phyloP scores from a whole-genome alignment of 2,888 invertebrate species.

The Pheosia gnoma region DNA sequence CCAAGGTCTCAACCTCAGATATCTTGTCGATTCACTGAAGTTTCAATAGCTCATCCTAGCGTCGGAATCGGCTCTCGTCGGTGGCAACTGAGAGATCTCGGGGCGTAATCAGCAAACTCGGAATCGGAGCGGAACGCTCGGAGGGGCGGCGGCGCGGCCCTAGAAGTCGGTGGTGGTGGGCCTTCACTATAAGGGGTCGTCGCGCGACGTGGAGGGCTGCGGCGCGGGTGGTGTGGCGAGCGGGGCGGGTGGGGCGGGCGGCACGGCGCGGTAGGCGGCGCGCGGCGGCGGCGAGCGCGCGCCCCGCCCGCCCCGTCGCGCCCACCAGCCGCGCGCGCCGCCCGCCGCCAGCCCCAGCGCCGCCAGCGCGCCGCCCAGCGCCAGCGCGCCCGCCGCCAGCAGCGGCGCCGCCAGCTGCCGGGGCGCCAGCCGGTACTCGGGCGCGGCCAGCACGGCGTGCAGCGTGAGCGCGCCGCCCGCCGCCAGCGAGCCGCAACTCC shows the following conservation, averaged over 20 bases:
- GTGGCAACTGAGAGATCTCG: not conserved
- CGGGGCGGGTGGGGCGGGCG: conserved; percentile 15
- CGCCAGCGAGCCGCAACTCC: conserved; percentile 43
- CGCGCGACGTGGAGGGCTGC: conserved; percentile 49
- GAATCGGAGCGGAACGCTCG: conserved; percentile 8
- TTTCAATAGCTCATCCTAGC: no score
- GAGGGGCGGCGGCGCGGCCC: conserved; percentile 7
- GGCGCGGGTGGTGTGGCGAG: conserved; percentile 24
- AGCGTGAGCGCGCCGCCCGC: conserved; percentile 55
- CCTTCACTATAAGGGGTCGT: conserved; percentile 72
- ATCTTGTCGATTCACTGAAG: no score
- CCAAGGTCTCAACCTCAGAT: no score
- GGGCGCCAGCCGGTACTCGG: conserved; percentile 49
- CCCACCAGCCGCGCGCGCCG: conserved; percentile 18
- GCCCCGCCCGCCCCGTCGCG: conserved; percentile 17
- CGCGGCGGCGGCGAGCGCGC: conserved; percentile 12
- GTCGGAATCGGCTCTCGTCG: no score
- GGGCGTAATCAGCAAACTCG: not conserved
- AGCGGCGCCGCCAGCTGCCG: conserved; percentile 3
- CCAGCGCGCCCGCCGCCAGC: conserved; percentile 27
- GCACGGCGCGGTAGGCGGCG: conserved; percentile 10
- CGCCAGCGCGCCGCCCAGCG: conserved; percentile 47
- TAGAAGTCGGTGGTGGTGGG: conserved; percentile 50
- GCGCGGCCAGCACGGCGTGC: conserved; percentile 52
- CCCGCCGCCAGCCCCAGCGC: conserved; percentile 32